phyloP scores from a whole-genome alignment of 2,113 vertebrate species.

The Atherinomorus stipes region DNA sequence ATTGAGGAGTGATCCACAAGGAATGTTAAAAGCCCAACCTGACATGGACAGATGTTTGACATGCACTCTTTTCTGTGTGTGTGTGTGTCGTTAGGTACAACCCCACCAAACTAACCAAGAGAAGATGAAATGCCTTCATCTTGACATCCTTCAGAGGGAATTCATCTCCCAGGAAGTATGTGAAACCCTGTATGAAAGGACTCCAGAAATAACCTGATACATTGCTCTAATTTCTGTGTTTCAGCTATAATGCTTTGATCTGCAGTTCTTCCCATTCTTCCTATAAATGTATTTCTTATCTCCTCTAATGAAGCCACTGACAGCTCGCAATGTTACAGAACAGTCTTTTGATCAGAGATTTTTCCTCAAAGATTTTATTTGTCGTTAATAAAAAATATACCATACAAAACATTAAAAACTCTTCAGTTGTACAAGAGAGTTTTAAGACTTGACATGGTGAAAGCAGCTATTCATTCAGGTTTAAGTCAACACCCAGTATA shows the following conservation, averaged over 20 bases:
- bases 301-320: conserved; percentile 35
- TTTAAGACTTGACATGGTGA: conserved; percentile 51
- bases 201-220: not conserved
- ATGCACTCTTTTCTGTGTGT: conserved; percentile 33
- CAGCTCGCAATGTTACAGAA: conserved; percentile 65
- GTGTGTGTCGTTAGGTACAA: conserved; percentile 81
- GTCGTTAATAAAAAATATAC: conserved; percentile 80
- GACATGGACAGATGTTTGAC: conserved; percentile 21
- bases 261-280: conserved; percentile 13
- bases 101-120: conserved; percentile 80
- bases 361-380: conserved; percentile 78
- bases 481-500: conserved; percentile 52
- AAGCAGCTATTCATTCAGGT: conserved; percentile 58
- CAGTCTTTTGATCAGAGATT: conserved; percentile 16
- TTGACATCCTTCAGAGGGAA: not conserved
- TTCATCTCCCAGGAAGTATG: conserved; percentile 6
- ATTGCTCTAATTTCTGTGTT: not conserved
- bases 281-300: not conserved
- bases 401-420: conserved; percentile 83
- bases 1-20: conserved; percentile 66
- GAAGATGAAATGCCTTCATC: conserved; percentile 66
- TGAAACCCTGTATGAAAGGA: not conserved
- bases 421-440: conserved; percentile 66
- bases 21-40: conserved; percentile 74
- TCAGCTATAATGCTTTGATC: not conserved